Conservation (phyloP, 2,113 vertebrate species). For the Aegotheles bennettii region DNA sequence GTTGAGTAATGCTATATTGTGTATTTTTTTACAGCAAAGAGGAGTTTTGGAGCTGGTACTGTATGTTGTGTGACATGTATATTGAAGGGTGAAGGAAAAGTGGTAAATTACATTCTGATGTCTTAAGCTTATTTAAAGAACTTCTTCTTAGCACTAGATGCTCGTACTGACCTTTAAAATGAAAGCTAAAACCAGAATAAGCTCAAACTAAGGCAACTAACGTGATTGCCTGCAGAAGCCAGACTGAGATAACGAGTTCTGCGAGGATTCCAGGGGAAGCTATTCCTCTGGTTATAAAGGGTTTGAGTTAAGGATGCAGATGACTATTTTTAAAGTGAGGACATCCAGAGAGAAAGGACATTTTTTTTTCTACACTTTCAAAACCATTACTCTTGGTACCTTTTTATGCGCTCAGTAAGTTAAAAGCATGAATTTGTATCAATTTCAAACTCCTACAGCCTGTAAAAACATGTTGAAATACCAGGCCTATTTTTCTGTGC, state of each 20-base stretch:
- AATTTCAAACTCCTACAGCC: background rate
- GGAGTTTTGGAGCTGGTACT: background rate
- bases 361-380: background rate
- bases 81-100: background rate
- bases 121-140: background rate
- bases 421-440: background rate
- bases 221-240: background rate
- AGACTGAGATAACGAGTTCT: background rate
- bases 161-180: background rate
- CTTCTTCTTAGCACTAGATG: background rate
- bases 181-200: background rate
- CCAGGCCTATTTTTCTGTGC: background rate
- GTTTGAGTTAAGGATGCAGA: background rate
- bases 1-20: background rate
- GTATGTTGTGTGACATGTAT: background rate
- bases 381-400: background rate
- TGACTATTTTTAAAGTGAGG: background rate
- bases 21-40: background rate
- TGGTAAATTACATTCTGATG: background rate
- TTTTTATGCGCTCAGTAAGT: background rate
- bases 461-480: background rate
- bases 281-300: background rate
- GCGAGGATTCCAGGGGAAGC: background rate
- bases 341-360: background rate
- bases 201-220: background rate